Base-by-base conservation (phyloP, 2,888 invertebrate genomes). In the Oxycera nigricornis region DNA sequence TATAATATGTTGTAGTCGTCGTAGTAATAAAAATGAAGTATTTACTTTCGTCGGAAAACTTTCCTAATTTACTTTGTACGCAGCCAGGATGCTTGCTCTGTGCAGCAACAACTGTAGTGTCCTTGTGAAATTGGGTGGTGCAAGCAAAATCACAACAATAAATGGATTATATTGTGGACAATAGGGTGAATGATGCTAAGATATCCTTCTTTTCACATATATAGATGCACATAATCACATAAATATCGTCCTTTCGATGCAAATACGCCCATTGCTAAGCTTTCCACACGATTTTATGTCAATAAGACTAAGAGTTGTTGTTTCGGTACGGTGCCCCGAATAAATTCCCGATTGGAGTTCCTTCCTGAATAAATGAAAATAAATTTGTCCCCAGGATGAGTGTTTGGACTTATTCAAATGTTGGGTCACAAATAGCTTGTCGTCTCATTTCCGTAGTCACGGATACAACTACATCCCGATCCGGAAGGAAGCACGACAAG, bases 11-110 rank as follows among this genome's bases (percentile, higher is more conserved):
- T 31, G 61, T 20, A 30, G 61, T 31, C 24, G 55, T 3, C 17
- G 61, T 20, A 30, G 61, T 31, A 61, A 61, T 61, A 61, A 61
- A 61, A 61, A 61, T 61, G 35, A 61, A 61, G 35, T 61, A 61
- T 61, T 61, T 61, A 61, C 61, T 61, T 61, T n/a, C 24, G 22
- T 61, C n/a, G 9, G 35, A 14, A 35, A 61, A 61, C 61, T 61
- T 61, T 61, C 20, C 61, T 61, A 31, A 61, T 61, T 61, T 31
- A 31, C 31, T 61, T 31, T 31, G 24, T 20, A 9, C 24, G 39
- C 39, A 7, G 39, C 1, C 39, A 39, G 39, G 39, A 7, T 39
- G 14, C 14, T 39, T 39, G n/a, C n/a, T n/a, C n/a, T n/a, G n/a
- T n/a, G n/a, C n/a, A n/a, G n/a, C n/a, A n/a, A n/a, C n/a, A n/a